Percentiles rank a stretch among this genome's conserved stretches.
Evolutionary conservation across 2,797 vertebrate species (phyloP).

Genomic region (Enoplosus armatus): DNA sequence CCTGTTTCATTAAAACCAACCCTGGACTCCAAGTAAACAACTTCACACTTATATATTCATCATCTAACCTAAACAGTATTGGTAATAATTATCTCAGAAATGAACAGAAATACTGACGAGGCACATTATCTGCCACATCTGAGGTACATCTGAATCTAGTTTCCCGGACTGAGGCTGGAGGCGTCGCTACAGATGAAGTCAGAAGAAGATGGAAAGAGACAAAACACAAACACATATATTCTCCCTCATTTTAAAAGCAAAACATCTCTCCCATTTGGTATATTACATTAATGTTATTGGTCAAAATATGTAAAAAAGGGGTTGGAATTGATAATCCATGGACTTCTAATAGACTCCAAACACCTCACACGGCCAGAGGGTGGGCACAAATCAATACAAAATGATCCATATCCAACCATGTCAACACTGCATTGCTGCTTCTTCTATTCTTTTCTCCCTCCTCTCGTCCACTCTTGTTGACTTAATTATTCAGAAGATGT

Average conservation of each 20-base stretch:
- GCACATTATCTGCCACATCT: conserved; percentile 8
- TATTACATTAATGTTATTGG: neutral
- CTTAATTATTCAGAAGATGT: no score
- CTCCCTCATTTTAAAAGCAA: neutral
- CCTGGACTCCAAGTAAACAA: neutral
- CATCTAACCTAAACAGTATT: neutral
- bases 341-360: conserved; percentile 10
- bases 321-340: conserved; percentile 14
- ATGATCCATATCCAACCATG: conserved; percentile 5
- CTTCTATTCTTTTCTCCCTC: neutral
- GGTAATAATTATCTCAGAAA: neutral
- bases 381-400: conserved; percentile 13
- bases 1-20: neutral
- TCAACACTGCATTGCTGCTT: neutral
- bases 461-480: neutral
- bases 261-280: neutral
- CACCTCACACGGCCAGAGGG: neutral
- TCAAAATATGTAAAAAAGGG: neutral
- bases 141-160: conserved; percentile 3
- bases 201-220: neutral
- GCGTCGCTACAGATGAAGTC: neutral
- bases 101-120: neutral
- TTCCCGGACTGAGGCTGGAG: neutral
- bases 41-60: neutral
- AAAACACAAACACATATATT: neutral